A percentile compares a stretch with the other conserved stretches of the same genome.
Evolutionary conservation across 2,888 invertebrate species (phyloP).

Genomic region (Unio pictorum): DNA sequence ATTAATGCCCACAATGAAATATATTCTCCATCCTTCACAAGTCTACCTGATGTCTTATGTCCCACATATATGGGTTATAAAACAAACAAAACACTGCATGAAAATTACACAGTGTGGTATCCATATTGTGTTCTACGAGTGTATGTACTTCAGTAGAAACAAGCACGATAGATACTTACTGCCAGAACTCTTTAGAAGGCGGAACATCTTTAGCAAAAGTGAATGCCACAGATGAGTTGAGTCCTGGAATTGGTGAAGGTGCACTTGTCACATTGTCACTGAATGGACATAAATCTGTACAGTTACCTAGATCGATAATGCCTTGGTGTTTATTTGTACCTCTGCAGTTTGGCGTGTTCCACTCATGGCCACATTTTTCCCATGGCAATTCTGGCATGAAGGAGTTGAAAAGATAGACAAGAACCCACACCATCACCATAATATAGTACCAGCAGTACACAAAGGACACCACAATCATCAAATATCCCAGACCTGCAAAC

Average conservation of each 20-base stretch:
- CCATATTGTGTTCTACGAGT: not conserved
- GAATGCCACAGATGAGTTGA: no score
- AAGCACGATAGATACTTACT: conserved; percentile 34
- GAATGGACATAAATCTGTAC: conserved; percentile 5
- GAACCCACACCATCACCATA: conserved; percentile 51
- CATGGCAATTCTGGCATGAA: conserved; percentile 47
- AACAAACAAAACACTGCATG: no score
- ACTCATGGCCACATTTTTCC: conserved; percentile 43
- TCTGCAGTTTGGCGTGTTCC: conserved; percentile 47
- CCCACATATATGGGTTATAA: no score
- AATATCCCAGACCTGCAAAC: conserved; percentile 49
- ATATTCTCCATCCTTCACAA: no score
- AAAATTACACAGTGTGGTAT: no score
- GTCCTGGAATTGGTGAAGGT: no score
- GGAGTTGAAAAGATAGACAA: conserved; percentile 49
- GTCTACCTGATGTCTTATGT: no score
- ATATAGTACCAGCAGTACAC: conserved; percentile 55
- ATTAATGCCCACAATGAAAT: no score
- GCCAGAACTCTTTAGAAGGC: conserved; percentile 52
- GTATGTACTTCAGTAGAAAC: not conserved
- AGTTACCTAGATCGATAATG: not conserved
- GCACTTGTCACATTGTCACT: not conserved
- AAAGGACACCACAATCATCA: conserved; percentile 52
- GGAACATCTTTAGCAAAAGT: no score
- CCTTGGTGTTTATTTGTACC: conserved; percentile 7